phyloP scores from a whole-genome alignment of 1,140 invertebrate genomes.

The Drosophila sp. region DNA sequence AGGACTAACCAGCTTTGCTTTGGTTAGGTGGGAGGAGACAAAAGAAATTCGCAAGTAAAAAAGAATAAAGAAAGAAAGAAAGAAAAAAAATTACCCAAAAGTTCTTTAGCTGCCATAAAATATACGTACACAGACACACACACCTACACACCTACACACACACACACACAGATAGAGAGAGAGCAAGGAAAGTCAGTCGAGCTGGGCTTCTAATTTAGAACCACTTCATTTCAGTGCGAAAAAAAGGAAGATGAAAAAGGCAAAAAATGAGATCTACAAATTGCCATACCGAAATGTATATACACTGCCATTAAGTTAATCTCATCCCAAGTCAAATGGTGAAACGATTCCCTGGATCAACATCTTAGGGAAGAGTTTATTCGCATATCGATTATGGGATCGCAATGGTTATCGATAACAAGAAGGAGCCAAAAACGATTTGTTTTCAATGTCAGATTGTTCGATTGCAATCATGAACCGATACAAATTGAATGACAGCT shows the following conservation, averaged over 20 bases:
- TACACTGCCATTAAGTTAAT: not conserved
- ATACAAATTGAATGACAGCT: not conserved
- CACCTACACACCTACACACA: conserved; percentile 6
- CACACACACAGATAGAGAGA: conserved; percentile 10
- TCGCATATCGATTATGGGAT: too few relatives aligned
- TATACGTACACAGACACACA: conserved; percentile 6
- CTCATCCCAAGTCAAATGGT: too few relatives aligned
- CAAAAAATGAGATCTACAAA: conserved; percentile 1
- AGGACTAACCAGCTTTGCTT: not conserved
- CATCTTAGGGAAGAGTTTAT: too few relatives aligned
- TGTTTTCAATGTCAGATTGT: not conserved
- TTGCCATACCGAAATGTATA: not conserved
- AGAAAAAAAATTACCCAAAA: conserved; percentile 8
- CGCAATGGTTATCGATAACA: too few relatives aligned
- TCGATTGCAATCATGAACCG: not conserved
- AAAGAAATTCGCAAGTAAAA: conserved; percentile 7
- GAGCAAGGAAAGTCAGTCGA: conserved; percentile 9
- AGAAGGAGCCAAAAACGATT: not conserved
- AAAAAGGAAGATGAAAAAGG: not conserved
- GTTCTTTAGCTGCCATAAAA: conserved; percentile 4
- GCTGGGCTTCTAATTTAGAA: conserved; percentile 28
- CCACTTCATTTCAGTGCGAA: conserved; percentile 29
- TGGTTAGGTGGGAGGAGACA: not conserved
- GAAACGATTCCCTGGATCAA: too few relatives aligned
- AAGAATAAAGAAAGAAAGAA: not conserved